Conservation (phyloP, 2,113 vertebrate species). For the Oreochromis tanganicae region DNA sequence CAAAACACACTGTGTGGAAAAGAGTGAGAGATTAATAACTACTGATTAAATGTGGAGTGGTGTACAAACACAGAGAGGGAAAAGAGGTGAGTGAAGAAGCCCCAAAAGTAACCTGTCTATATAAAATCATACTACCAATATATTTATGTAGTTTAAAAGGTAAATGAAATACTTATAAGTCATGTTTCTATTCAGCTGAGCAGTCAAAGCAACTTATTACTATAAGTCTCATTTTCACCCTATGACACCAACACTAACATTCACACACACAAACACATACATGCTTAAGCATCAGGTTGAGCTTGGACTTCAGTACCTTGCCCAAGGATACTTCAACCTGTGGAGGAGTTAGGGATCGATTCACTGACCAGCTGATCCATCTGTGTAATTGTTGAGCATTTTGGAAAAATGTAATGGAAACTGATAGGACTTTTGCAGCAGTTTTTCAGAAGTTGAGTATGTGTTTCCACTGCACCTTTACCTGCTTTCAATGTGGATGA, state of each 20-base stretch:
- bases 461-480: not conserved
- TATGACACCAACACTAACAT: not conserved
- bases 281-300: not conserved
- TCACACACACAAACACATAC: not conserved
- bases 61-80: not conserved
- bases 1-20: not conserved
- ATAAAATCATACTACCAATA: not conserved
- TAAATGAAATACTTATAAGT: not conserved
- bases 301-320: not conserved
- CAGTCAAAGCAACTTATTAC: not conserved
- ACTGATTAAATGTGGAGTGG: not conserved
- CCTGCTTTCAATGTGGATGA: not conserved
- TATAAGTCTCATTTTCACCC: not conserved
- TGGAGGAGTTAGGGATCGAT: not conserved
- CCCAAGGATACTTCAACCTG: not conserved
- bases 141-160: not conserved
- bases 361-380: not conserved
- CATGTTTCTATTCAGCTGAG: not conserved
- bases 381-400: not conserved
- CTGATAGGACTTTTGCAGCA: not conserved
- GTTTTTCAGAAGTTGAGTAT: not conserved
- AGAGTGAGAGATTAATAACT: not conserved
- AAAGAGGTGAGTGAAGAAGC: not conserved
- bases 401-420: not conserved
- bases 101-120: not conserved